Evolutionary conservation across 2,888 invertebrate species (phyloP), one percentile per base, ranked within the genome.

Genomic region (Limnephilus auricula): DNA sequence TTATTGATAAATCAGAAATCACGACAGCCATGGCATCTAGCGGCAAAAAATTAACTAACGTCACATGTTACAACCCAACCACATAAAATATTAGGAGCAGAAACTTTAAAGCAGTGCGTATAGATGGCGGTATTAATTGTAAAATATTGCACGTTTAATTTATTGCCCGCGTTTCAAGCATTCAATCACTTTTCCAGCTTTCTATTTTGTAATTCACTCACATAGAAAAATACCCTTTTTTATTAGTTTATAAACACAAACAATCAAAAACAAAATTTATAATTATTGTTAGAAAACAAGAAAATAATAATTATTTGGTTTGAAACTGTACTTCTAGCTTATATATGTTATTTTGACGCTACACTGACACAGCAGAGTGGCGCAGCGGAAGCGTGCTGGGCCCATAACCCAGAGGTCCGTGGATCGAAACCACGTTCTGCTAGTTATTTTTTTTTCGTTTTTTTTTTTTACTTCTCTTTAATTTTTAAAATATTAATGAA

Each of bases 321-420:
- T 82, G 34, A 32, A 82, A 18, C 34, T 18, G 6, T 34, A 25
- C 25, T 65, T 25, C n/a, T 9, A 9, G 25, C 9, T 65, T 65
- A 25, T 65, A 65, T 25, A 65, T n/a, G n/a, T 9, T 85, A 85
- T 89, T 90, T 79, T 32, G 83, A 15, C 90, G 0, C 5, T 1
- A 0, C 0, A 0, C 10, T 9, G 0, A 25, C 25, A 37, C n/a
- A 97, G 97, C 97, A 97, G 97, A 97, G 97, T 97, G 97, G 97
- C 97, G 97, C 97, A 97, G 97, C 97, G 97, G 97, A 97, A 97
- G 97, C 97, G 97, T 97, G 97, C 97, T 97, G 97, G 97, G 97
- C 97, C 97, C 97, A 97, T 97, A 97, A 97, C 97, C 98, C 98
- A 98, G 98, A 98, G 98, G 97, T 98, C 98, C 98, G 98, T 98